Evolutionary conservation across 2,888 invertebrate genomes (phyloP).

Genomic region (Brassicogethes aeneus): DNA sequence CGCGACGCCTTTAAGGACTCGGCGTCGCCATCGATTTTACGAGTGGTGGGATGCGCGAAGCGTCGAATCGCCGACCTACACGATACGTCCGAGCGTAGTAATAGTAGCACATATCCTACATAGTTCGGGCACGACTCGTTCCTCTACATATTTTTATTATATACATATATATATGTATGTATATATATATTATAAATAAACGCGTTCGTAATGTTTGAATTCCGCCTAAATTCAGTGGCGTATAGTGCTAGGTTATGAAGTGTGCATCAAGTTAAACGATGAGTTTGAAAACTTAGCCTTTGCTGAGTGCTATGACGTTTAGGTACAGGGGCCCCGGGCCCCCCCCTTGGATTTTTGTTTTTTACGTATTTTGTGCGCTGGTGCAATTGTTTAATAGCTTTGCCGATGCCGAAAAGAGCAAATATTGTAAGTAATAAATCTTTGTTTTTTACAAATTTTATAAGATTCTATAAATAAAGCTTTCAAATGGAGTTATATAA

Average conservation of each 20-base stretch:
- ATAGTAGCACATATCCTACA: background rate
- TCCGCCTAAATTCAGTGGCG: background rate
- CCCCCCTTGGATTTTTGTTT: slow-evolving; percentile 28
- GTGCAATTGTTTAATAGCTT: slow-evolving; percentile 22
- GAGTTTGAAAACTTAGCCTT: no score
- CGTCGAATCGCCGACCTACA: slow-evolving; percentile 1
- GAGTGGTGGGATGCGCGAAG: slow-evolving; percentile 10
- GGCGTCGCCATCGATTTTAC: slow-evolving; percentile 35
- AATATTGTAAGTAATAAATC: slow-evolving; percentile 33
- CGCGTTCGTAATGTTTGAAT: no score
- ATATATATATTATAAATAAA: no score
- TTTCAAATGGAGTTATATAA: no score
- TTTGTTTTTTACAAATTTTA: background rate
- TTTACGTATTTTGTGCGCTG: slow-evolving; percentile 25
- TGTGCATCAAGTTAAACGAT: slow-evolving; percentile 5
- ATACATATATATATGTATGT: no score
- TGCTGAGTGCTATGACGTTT: slow-evolving; percentile 29
- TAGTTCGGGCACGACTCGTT: background rate
- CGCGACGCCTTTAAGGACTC: no score
- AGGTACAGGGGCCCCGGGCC: slow-evolving; percentile 32
- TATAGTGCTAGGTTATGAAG: background rate
- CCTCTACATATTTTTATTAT: no score
- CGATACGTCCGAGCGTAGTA: background rate
- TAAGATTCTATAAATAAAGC: no score
- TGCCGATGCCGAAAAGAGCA: slow-evolving; percentile 33